These are phyloP conservation scores for Hiodon tergisus DNA, from an alignment of 2,113 vertebrate genomes.

Conservation along the genomic window DNA sequence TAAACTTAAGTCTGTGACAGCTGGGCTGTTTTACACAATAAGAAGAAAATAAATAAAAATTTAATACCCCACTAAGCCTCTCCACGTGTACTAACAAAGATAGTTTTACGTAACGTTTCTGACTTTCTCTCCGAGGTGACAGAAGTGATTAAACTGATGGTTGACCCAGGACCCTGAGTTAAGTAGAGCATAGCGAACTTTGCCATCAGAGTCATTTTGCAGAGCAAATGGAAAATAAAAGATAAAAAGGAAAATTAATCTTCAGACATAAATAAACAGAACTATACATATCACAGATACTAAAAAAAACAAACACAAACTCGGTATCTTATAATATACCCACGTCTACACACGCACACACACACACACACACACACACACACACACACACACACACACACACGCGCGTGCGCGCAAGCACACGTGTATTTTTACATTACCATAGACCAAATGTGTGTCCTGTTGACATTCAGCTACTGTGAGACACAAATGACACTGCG, in stretches of 20 bases:
- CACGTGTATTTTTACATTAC: background rate
- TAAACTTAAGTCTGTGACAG: too few species aligned
- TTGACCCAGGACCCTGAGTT: slow-evolving; percentile 59
- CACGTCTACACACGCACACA: slow-evolving; percentile 59
- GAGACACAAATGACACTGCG: background rate
- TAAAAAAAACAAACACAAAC: slow-evolving; percentile 55
- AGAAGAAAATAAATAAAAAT: too few species aligned
- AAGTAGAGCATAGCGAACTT: slow-evolving; percentile 52
- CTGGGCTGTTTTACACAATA: too few species aligned
- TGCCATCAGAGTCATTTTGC: slow-evolving; percentile 47
- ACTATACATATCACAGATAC: slow-evolving; percentile 38
- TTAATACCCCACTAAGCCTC: background rate
- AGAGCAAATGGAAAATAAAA: slow-evolving; percentile 40
- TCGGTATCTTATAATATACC: slow-evolving; percentile 64
- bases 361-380: slow-evolving; percentile 33
- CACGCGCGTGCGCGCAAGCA: background rate
- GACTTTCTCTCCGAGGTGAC: slow-evolving; percentile 45
- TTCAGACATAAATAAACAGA: slow-evolving; percentile 60
- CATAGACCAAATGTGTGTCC: slow-evolving; percentile 11
- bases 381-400: background rate
- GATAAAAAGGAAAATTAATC: slow-evolving; percentile 41
- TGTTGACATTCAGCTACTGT: slow-evolving; percentile 21
- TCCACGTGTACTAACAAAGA: background rate
- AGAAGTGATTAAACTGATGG: slow-evolving; percentile 51
- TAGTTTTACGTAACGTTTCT: background rate